Evolutionary conservation across 2,797 vertebrate species (phyloP).

Genomic region (Oreochromis grahami): DNA sequence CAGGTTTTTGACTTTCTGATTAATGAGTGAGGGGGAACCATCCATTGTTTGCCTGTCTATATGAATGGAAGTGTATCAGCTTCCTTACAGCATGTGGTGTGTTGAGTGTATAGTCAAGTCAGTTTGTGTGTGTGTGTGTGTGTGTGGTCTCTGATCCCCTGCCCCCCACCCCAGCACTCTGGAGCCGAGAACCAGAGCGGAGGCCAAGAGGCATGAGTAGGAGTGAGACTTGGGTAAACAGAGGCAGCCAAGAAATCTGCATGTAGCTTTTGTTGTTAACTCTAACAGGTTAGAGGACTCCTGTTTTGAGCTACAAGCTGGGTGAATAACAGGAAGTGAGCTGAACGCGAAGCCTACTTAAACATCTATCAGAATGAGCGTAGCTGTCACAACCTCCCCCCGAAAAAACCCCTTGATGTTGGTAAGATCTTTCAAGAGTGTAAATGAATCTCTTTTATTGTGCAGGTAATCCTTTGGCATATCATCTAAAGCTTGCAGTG

Average conservation of each 20-base stretch:
- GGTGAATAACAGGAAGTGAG: conserved; percentile 33
- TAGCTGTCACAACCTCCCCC: background rate
- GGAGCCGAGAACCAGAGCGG: conserved; percentile 37
- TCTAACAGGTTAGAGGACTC: conserved; percentile 28
- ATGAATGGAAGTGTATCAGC: conserved; percentile 35
- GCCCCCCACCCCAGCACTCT: conserved; percentile 43
- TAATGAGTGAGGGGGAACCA: background rate
- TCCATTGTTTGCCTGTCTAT: conserved; percentile 17
- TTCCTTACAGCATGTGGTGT: conserved; percentile 41
- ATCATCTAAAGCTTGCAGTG: conserved; percentile 32
- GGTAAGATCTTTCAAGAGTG: conserved; percentile 16
- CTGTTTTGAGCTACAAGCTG: background rate
- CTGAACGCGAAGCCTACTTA: background rate
- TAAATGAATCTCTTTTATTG: conserved; percentile 24
- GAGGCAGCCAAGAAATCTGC: conserved; percentile 45
- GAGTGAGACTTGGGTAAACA: conserved; percentile 42
- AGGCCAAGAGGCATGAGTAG: conserved; percentile 43
- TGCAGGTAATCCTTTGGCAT: conserved; percentile 33
- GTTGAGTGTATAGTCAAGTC: conserved; percentile 25
- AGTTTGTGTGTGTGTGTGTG: conserved; percentile 24
- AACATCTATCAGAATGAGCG: conserved; percentile 8
- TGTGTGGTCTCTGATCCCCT: conserved; percentile 67
- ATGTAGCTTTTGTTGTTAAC: conserved; percentile 45
- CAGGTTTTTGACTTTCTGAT: background rate
- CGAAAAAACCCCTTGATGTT: conserved; percentile 8